Evolutionary conservation across 2,113 vertebrate species (phyloP).

Genomic region (Rhabdomys dilectus): DNA sequence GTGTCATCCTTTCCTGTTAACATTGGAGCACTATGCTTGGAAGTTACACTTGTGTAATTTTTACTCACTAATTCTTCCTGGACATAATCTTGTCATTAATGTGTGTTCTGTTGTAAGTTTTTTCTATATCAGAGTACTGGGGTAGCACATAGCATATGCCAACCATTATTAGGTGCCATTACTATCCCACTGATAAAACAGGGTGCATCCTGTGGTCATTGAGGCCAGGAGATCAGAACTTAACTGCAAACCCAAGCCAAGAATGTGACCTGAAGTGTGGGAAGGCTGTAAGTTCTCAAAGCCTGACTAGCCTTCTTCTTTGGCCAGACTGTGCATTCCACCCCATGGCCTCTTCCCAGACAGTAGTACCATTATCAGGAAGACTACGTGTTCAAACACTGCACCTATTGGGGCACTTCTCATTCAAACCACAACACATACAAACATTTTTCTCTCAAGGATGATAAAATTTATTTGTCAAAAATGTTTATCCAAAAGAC

Average conservation of each 20-base stretch:
- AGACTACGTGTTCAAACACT: not conserved
- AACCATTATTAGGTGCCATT: not conserved
- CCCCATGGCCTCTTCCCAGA: too few relatives aligned
- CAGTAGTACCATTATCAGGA: not conserved
- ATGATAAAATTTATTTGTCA: not conserved
- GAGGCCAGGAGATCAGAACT: not conserved
- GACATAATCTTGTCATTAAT: not conserved
- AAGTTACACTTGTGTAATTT: not conserved
- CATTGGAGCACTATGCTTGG: not conserved
- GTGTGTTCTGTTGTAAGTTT: not conserved
- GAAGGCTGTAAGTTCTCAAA: not conserved
- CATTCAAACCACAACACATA: not conserved
- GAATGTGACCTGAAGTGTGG: not conserved
- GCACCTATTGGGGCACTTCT: too few relatives aligned
- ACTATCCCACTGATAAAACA: not conserved
- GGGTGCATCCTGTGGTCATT: not conserved
- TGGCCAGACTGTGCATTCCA: not conserved
- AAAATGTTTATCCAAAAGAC: not conserved
- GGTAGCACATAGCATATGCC: slow-evolving; percentile 18
- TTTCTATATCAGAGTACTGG: not conserved
- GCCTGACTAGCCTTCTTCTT: not conserved
- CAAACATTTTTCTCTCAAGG: not conserved
- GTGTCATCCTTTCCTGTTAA: not conserved
- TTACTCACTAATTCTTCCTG: not conserved
- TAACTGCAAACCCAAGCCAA: not conserved